Conservation (phyloP, 2,888 invertebrate species). For the Zygogramma bicolorata region DNA sequence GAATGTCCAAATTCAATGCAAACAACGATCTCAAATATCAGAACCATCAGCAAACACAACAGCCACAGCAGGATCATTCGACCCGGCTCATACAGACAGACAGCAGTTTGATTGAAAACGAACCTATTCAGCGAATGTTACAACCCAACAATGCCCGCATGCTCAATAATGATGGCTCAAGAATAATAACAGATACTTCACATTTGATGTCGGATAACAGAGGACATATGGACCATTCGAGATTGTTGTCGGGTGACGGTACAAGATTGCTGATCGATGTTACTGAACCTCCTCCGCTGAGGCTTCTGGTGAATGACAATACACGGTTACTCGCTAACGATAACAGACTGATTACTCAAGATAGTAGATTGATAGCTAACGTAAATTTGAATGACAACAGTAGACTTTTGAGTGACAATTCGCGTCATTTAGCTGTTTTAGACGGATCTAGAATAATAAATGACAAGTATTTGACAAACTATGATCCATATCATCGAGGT, state of each 20-base stretch:
- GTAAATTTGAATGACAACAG: conserved; percentile 57
- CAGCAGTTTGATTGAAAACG: conserved; percentile 59
- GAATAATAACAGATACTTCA: conserved; percentile 53
- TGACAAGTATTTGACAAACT: conserved; percentile 66
- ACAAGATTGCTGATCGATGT: conserved; percentile 62
- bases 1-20: conserved; percentile 53
- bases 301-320: conserved; percentile 62
- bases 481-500: conserved; percentile 66
- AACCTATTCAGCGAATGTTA: conserved; percentile 57
- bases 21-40: conserved; percentile 38
- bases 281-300: conserved; percentile 56
- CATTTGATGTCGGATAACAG: conserved; percentile 57
- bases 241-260: conserved; percentile 53
- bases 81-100: conserved; percentile 59
- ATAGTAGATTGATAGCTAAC: conserved; percentile 59
- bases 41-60: conserved; percentile 48
- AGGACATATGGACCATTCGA: conserved; percentile 44
- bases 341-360: conserved; percentile 58
- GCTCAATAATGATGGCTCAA: conserved; percentile 53
- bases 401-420: conserved; percentile 54
- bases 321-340: conserved; percentile 59
- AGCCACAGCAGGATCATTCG: conserved; percentile 50
- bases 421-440: conserved; percentile 61
- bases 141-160: conserved; percentile 51
- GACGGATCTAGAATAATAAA: conserved; percentile 63